Base-by-base conservation (phyloP, 2,797 vertebrate species). In the Garrulus glandarius region DNA sequence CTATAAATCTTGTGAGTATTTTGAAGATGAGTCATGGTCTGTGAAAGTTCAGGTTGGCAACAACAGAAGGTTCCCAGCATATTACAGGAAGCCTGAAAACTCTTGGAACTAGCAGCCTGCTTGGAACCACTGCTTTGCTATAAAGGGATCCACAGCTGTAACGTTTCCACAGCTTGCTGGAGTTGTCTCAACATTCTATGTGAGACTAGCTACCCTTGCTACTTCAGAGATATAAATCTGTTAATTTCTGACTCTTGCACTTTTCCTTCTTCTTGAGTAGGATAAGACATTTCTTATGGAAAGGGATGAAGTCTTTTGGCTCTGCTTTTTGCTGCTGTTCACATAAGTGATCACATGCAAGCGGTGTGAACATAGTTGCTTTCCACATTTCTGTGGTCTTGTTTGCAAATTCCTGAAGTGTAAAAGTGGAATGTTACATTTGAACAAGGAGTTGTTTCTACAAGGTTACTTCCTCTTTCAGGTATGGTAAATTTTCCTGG, bases 101-200 rank as follows among this genome's bases (percentile, higher is more conserved):
- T 71, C 30, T 61, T 37, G 17, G 29, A 84, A 74, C 4, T 14
- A 47, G 5, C 7, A 55, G 11, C 12, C 6, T 71, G 2, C 26
- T 67, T 57, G 23, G 43, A 87, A 46, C 3, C 26, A 21, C 5
- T 8, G 6, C 15, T 55, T 11, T 50, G 14, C 5, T 60, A 2
- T 9, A 41, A 68, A 36, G 8, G 7, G 10, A 46, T 30, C 20
- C 1, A 0, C 29, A 79, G 24, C 27, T 67, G 14, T 27, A 69
- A 20, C 0, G 0, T 50, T 76, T 65, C 13, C 15, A 10, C 12
- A 50, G 15, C 7, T 70, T 81, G 7, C 21, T 86, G 32, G 5
- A 74, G 6, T 20, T 59, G 13, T 50, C 26, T 71, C 41, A 26
- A 29, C 37, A 39, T 15, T 32, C 15, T 44, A 4, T 64, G 13